Percentiles rank a stretch among this genome's conserved stretches.
Evolutionary conservation across 1,140 invertebrate genomes (phyloP).

Genomic region (Mamestra configurata): DNA sequence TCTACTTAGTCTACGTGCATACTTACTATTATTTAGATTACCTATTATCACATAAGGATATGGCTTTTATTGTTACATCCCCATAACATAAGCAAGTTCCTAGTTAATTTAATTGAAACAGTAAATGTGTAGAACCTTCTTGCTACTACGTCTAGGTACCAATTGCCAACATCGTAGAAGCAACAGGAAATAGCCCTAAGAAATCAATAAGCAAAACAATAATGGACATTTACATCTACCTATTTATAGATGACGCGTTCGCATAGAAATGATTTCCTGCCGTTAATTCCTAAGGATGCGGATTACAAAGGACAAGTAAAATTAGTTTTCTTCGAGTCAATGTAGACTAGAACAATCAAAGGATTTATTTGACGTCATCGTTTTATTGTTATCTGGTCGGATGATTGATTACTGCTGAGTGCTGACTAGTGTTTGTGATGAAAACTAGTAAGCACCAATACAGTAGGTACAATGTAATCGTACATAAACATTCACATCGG

Average conservation of each 20-base stretch:
- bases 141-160: too few relatives aligned
- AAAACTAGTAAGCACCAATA: not conserved
- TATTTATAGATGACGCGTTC: constrained; percentile 12
- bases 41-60: not conserved
- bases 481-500: too few relatives aligned
- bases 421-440: not conserved
- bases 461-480: not conserved
- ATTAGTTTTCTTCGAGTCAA: constrained; percentile 2
- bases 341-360: not conserved
- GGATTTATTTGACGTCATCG: constrained; percentile 9
- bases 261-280: constrained; percentile 25
- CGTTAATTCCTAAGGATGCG: not conserved
- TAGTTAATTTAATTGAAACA: not conserved
- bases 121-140: not conserved
- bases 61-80: not conserved
- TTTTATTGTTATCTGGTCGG: not conserved
- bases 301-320: constrained; percentile 14
- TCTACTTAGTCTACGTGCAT: too few relatives aligned
- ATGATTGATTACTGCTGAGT: not conserved
- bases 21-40: not conserved
- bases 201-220: constrained; percentile 17
- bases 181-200: constrained; percentile 24
- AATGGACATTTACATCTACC: not conserved
- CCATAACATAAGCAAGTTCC: not conserved
- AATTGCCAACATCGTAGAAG: constrained; percentile 2